Base-by-base conservation (phyloP, 23 tunicate genomes). In the Ascidia mentula region DNA sequence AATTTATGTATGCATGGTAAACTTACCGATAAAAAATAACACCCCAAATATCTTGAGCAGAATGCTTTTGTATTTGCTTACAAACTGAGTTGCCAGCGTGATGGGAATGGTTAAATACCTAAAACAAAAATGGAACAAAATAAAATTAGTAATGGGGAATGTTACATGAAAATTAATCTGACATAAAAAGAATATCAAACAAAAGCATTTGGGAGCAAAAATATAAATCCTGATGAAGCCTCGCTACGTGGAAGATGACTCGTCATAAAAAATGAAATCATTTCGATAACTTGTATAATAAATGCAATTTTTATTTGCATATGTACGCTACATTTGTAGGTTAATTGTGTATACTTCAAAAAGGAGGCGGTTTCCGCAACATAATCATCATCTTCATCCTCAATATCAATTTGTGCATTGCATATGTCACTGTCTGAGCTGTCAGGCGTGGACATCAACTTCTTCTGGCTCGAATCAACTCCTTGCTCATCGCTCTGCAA, bases 381-480 rank as follows among this genome's bases (percentile, higher is more conserved):
- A 9, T 5, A 28, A 9, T 53, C 65, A 9, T 53, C 65, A 6
- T 53, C 65, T 5, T 9, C 65, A 53, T 53, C 65, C 24, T 53
- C 65, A 53, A 53, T 53, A 9, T 53, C 65, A 53, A 53, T 26
- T 53, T 53, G 22, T 53, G 7, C 74, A 33, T 71, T 28, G 32
- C 17, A 31, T 32, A 71, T 38, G 15, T 80, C 77, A 40, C 38
- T 80, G 18, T 69, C 9, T 5, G 84, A 80, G 35, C 34, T 36
- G 32, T 80, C 84, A 1, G 84, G 84, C 24, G 65, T 40, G 35
- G 84, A 80, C 65, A 80, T 38, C 38, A 80, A 40, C 36, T 80
- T 80, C 31, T 80, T 80, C 22, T 71, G 61, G 24, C 77, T 80
- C 1, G 84, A 80, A 71, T 80, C 84, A 12, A 80, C 77, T 38